These are phyloP conservation scores for Eulemur albifrons DNA, from an alignment of 2,797 vertebrate species.

Conservation along the genomic window DNA sequence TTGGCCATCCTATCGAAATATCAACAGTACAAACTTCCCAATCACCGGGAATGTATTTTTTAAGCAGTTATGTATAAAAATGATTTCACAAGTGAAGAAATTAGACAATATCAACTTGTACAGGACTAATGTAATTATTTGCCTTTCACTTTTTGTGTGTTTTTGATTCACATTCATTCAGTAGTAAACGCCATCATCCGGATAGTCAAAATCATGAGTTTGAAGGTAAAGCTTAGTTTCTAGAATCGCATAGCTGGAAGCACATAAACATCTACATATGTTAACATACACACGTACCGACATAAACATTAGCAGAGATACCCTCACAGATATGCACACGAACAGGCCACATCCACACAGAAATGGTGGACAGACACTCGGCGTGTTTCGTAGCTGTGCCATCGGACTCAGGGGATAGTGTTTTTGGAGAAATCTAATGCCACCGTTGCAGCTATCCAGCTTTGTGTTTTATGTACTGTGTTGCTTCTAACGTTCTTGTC, in stretches of 20 bases:
- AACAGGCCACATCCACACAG: rapidly evolving
- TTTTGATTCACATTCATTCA: background rate
- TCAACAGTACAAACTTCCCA: background rate
- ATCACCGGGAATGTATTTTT: background rate
- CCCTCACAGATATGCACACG: background rate
- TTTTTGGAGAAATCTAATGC: background rate
- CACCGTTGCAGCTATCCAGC: background rate
- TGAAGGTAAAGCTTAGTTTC: background rate
- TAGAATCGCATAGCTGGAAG: background rate
- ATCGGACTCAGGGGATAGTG: too few species aligned
- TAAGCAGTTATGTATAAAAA: background rate
- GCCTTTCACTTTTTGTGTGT: background rate
- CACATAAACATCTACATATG: rapidly evolving
- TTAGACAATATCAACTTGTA: background rate
- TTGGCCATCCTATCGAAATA: background rate
- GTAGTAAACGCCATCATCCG: too few species aligned
- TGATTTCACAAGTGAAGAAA: background rate
- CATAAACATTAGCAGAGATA: background rate
- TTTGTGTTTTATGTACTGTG: background rate
- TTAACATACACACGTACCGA: background rate
- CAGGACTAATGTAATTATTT: background rate
- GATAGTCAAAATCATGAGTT: background rate
- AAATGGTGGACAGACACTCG: rapidly evolving
- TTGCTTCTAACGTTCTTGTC: background rate
- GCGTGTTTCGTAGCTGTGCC: rapidly evolving